phyloP scores from a whole-genome alignment of 2,113 vertebrate genomes.

The Falcunculus frontatus region DNA sequence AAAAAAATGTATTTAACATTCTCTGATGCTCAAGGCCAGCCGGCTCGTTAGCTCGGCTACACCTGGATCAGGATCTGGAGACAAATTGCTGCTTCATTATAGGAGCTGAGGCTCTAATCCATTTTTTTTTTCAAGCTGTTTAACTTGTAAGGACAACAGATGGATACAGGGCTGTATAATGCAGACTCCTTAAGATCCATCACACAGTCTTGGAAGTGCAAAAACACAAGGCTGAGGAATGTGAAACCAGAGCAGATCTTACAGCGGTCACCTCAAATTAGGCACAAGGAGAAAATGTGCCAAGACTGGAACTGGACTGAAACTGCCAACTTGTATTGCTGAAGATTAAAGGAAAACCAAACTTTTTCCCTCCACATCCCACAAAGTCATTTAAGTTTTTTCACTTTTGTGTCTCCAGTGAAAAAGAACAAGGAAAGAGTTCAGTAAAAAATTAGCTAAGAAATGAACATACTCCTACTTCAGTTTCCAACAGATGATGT shows the following conservation, averaged over 20 bases:
- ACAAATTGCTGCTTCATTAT: slow-evolving; percentile 73
- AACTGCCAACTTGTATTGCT: not conserved
- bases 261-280: slow-evolving; percentile 46
- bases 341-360: slow-evolving; percentile 21
- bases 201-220: slow-evolving; percentile 28
- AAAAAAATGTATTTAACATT: slow-evolving; percentile 21
- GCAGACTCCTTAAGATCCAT: slow-evolving; percentile 30
- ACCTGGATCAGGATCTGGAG: slow-evolving; percentile 63
- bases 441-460: not conserved
- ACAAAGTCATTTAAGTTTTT: not conserved
- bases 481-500: accelerated
- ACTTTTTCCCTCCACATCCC: not conserved
- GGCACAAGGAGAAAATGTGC: not conserved
- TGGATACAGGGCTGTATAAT: slow-evolving; percentile 53
- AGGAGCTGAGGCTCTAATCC: slow-evolving; percentile 62
- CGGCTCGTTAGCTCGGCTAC: slow-evolving; percentile 52
- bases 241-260: slow-evolving; percentile 35
- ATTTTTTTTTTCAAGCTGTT: slow-evolving; percentile 59
- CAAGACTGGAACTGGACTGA: slow-evolving; percentile 7
- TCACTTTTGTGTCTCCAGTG: not conserved
- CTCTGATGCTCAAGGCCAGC: slow-evolving; percentile 52
- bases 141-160: slow-evolving; percentile 69
- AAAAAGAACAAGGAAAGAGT: not conserved
- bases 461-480: not conserved
- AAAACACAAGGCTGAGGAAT: slow-evolving; percentile 37